A percentile compares a stretch with the other conserved stretches of the same genome.
Evolutionary conservation across 2,888 invertebrate genomes (phyloP).

Genomic region (Hetaerina titia): DNA sequence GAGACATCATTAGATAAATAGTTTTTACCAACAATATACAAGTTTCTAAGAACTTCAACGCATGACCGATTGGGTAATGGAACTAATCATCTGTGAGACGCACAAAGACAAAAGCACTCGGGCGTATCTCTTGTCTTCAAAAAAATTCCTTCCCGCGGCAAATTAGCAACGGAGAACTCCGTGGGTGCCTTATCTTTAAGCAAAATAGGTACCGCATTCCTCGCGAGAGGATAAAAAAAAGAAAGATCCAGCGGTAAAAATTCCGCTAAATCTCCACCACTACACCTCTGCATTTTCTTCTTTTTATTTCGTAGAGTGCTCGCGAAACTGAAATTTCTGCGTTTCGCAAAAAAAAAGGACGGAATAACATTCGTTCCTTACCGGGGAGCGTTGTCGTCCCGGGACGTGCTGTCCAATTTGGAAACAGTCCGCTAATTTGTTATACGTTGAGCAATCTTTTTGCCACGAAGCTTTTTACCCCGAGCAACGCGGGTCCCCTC

Average conservation of each 20-base stretch:
- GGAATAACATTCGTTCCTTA: background rate
- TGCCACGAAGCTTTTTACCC: background rate
- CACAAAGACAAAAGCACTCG: background rate
- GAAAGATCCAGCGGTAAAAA: background rate
- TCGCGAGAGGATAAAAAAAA: background rate
- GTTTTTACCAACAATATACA: too few species aligned
- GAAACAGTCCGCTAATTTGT: conserved; percentile 25
- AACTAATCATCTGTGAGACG: background rate
- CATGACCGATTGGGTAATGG: background rate
- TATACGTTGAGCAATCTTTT: background rate
- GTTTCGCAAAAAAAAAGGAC: background rate
- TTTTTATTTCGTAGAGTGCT: background rate
- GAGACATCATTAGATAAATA: too few species aligned
- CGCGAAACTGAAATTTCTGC: background rate
- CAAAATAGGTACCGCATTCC: background rate
- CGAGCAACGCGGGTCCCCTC: background rate
- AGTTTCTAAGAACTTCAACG: background rate
- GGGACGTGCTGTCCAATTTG: background rate
- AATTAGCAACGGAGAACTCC: background rate
- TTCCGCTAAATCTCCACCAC: background rate
- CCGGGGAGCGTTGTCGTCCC: background rate
- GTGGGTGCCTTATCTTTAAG: background rate
- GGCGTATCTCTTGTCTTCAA: too few species aligned
- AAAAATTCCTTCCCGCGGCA: background rate
- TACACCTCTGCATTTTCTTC: background rate